Evolutionary conservation across 2,888 invertebrate genomes (phyloP).

Genomic region (Ametastegia equiseti): DNA sequence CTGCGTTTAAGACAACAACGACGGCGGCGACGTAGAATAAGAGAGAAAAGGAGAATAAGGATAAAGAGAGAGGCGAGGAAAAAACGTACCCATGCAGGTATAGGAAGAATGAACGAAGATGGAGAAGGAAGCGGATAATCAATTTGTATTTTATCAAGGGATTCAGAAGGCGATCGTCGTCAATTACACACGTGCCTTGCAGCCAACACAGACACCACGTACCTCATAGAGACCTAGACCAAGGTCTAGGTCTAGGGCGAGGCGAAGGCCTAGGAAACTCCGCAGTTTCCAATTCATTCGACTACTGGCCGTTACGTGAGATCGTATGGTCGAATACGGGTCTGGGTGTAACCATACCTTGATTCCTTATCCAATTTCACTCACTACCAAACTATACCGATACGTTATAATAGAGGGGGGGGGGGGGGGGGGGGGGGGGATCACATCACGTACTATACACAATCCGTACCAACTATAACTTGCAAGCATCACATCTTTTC

Average conservation of each 20-base stretch:
- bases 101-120: not conserved
- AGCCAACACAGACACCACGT: not conserved
- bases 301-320: not conserved
- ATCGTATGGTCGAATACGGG: not conserved
- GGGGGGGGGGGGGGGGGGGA: too few relatives aligned
- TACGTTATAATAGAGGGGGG: too few relatives aligned
- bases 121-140: constrained; percentile 41
- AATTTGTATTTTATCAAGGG: constrained; percentile 42
- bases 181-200: constrained; percentile 28
- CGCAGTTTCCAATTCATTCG: not conserved
- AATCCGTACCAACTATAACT: too few relatives aligned
- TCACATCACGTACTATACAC: too few relatives aligned
- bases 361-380: too few relatives aligned
- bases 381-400: too few relatives aligned
- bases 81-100: not conserved
- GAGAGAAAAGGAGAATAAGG: not conserved
- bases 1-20: not conserved
- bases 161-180: constrained; percentile 32
- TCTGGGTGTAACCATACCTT: not conserved
- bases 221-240: constrained; percentile 34
- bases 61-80: not conserved
- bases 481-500: too few relatives aligned
- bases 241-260: constrained; percentile 40
- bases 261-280: constrained; percentile 14
- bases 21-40: not conserved